Evolutionary conservation across 2,888 invertebrate genomes (phyloP), one percentile per base, ranked within the genome.

Genomic region (Orthosia gothica): DNA sequence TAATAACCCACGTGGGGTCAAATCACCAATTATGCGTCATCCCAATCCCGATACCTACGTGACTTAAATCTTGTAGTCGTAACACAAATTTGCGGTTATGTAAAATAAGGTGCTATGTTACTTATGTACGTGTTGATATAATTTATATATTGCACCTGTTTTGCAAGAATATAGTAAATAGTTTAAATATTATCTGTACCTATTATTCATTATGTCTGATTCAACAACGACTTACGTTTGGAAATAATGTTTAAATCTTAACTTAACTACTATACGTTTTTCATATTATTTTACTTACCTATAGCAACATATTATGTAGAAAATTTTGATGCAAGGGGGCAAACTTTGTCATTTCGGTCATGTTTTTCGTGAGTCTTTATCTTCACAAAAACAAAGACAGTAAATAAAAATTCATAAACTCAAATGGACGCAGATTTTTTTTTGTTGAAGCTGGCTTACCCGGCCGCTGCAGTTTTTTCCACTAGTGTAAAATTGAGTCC

Each of bases 21-120:
- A 73, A 74, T 67, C 61, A 71, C 23, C 55, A 65, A 73, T 57
- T 61, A 59, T 88, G 84, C 77, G 61, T 86, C 87, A 86, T 79
- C n/a, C 20, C 4, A 65, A 62, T 59, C 50, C 20, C 20, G 26
- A 68, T 76, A 78, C 63, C 70, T 86, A 88, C 86, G 86, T 86
- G 86, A 86, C 86, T 78, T 66, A 52, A 68, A 88, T 86, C 84
- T 88, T 67, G 87, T 88, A 82, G 47, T 52, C 72, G 55, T 63
- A 55, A 26, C 45, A 32, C 20, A 16, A 57, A 50, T 55, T 5
- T 71, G 68, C n/a, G 79, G 49, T 69, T 71, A 66, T 69, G 18
- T 65, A 62, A 47, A 81, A 13, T 49, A 26, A 54, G 7, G 54
- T 57, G 18, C 32, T 49, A 5, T 52, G 18, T n/a, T 20, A 32